Evolutionary conservation across 2,888 invertebrate species (phyloP).

Genomic region (Lamellibrachia columna): DNA sequence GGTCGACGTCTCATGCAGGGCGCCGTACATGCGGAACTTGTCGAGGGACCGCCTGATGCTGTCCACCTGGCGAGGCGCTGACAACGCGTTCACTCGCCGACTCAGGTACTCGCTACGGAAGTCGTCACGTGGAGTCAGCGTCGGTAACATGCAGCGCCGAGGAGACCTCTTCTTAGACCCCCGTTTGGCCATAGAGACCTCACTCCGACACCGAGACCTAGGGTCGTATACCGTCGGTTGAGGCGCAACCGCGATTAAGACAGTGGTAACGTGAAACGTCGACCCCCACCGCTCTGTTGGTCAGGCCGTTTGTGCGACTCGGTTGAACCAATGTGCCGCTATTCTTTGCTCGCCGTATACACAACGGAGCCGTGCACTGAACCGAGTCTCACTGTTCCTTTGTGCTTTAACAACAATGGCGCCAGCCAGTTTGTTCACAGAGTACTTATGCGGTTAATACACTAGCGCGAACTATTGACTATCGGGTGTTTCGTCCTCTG

Average conservation of each 20-base stretch:
- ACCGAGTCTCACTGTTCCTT: not conserved
- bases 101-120: not conserved
- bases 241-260: not conserved
- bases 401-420: not conserved
- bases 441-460: not conserved
- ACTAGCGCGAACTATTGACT: not conserved
- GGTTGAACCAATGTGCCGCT: not conserved
- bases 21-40: not conserved
- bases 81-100: constrained; percentile 3
- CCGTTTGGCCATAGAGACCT: not conserved
- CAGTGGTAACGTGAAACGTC: not conserved
- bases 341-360: not conserved
- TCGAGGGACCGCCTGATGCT: not conserved
- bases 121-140: not conserved
- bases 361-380: not conserved
- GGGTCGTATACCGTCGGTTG: not conserved
- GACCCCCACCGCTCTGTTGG: not conserved
- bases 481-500: not conserved
- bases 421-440: not conserved
- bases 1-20: not conserved
- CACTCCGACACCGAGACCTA: not conserved
- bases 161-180: not conserved
- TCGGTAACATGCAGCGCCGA: not conserved
- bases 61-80: not conserved
- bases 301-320: not conserved